phyloP scores from a whole-genome alignment of 2,888 invertebrate genomes.

The Seira sanloemensis region DNA sequence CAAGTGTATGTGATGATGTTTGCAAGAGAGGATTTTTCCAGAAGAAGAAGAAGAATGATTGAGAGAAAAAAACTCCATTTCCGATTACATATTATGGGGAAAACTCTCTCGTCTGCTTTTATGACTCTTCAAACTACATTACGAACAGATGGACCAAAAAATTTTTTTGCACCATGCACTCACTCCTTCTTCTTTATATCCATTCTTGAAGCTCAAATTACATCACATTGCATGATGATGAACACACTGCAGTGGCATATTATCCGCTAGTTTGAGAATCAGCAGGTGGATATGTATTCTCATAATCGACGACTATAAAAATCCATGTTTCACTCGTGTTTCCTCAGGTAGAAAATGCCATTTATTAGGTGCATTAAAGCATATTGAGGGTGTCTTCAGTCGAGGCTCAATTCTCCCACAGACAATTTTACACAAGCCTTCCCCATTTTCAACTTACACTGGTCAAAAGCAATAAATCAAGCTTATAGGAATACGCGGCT shows the following conservation, averaged over 20 bases:
- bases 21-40: background rate
- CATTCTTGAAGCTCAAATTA: background rate
- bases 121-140: conserved; percentile 4
- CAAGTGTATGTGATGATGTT: background rate
- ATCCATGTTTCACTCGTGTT: background rate
- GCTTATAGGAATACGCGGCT: background rate
- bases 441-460: background rate
- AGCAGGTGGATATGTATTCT: conserved; percentile 4
- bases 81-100: background rate
- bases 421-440: background rate
- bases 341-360: background rate
- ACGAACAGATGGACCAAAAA: background rate
- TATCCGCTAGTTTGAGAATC: background rate
- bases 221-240: background rate
- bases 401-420: no score
- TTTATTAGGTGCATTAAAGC: background rate
- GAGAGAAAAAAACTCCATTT: background rate
- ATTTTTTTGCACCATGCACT: background rate
- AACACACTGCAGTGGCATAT: background rate
- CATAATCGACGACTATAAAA: background rate
- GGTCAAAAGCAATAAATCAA: background rate
- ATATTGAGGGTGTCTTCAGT: no score
- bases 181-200: background rate
- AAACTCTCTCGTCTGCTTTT: background rate
- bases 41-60: background rate